phyloP scores from a whole-genome alignment of 2,797 vertebrate species.

The Chanos chanos region DNA sequence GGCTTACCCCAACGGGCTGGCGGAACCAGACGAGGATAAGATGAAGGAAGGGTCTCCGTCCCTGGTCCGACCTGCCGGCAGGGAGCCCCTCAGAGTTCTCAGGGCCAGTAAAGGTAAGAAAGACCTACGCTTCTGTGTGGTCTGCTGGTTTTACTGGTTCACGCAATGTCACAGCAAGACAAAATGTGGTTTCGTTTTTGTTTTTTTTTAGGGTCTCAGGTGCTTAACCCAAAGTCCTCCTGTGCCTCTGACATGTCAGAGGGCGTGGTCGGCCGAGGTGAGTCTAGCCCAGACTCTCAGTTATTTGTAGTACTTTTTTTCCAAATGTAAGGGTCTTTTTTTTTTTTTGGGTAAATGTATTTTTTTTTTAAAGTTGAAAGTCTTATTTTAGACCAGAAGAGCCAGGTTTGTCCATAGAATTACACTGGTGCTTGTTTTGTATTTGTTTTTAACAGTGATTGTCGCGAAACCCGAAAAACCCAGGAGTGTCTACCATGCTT shows the following conservation, averaged over 20 bases:
- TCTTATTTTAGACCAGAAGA: no score
- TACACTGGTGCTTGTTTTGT: no score
- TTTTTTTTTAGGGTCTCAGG: conserved; percentile 54
- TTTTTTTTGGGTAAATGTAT: neutral
- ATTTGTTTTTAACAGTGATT: no score
- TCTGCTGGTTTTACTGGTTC: neutral
- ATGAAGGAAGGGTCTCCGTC: conserved; percentile 49
- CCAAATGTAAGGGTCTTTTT: neutral
- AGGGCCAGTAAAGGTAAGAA: conserved; percentile 78
- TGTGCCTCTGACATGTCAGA: conserved; percentile 69
- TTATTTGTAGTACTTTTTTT: conserved; percentile 10
- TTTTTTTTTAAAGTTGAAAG: neutral
- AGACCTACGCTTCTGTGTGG: neutral
- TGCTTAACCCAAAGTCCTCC: conserved; percentile 49
- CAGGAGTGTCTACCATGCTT: no score
- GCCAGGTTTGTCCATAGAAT: no score
- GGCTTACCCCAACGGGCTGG: conserved; percentile 65
- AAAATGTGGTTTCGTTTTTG: neutral
- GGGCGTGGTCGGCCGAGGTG: conserved; percentile 86
- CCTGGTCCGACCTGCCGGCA: conserved; percentile 55
- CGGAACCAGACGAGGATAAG: conserved; percentile 63
- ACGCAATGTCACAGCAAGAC: neutral
- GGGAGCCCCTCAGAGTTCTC: conserved; percentile 66
- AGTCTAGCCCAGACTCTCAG: conserved; percentile 17
- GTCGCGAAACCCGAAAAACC: no score